A percentile compares a stretch with the other conserved stretches of the same genome.
Conservation (phyloP, 2,113 vertebrate genomes). For the Neotoma lepida region DNA sequence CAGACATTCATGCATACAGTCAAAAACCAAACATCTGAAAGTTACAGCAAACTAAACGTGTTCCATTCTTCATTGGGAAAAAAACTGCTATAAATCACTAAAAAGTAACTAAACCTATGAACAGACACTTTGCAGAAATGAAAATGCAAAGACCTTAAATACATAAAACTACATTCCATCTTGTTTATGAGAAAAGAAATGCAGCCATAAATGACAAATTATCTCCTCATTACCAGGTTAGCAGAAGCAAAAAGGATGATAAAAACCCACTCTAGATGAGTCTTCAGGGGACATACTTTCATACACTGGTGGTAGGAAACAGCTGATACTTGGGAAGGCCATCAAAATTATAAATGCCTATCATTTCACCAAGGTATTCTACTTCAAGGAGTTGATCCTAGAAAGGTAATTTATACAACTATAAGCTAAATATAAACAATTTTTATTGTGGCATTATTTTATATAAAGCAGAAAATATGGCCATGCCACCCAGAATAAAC, state of each 20-base stretch:
- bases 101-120: neutral
- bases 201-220: neutral
- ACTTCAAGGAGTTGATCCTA: neutral
- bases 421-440: neutral
- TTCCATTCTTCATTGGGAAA: neutral
- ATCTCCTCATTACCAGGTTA: neutral
- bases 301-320: neutral
- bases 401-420: neutral
- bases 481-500: neutral
- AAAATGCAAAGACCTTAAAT: neutral
- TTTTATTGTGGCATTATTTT: neutral
- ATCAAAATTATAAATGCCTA: conserved; percentile 5
- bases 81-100: neutral
- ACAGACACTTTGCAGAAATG: neutral
- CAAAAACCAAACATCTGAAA: neutral
- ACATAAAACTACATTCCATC: neutral
- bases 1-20: neutral
- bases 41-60: neutral
- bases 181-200: neutral
- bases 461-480: conserved; percentile 25
- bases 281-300: neutral
- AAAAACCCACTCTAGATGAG: neutral
- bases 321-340: neutral
- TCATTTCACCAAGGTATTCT: neutral
- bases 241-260: neutral